Base-by-base conservation (phyloP, 2,888 invertebrate species). In the Hanleya hanleyi region DNA sequence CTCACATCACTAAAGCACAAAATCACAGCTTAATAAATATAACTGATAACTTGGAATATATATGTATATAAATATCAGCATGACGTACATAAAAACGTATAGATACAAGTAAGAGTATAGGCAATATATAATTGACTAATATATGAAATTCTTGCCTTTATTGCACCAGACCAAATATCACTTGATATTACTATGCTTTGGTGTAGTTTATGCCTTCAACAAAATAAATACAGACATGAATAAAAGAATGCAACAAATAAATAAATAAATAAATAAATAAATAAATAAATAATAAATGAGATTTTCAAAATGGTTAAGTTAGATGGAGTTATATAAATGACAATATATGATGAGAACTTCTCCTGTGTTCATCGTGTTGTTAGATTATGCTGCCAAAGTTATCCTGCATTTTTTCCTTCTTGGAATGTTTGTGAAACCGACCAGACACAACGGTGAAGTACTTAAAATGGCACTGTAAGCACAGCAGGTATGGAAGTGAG, bases 281-380 rank as follows among this genome's bases (percentile, higher is more conserved):
- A 57, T 57, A 57, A 57, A 57, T 57, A 29, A 57, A 22, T 29
- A 57, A 57, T 57, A 57, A 57, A 57, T 57, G 22, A 32, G 57
- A 57, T 32, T 57, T 57, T 57, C 26, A 57, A 29, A 15, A 57
- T 57, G 22, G 57, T 22, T 22, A 22, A 26, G 29, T 29, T 57
- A 57, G 29, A 57, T 57, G 18, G 22, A 57, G 26, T 29, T 57
- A 29, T 57, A 15, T 12, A 57, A 29, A 57, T 22, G 57, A 57
- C 57, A 57, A 29, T 41, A 18, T 41, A n/a, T n/a, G n/a, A n/a
- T 15, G 57, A 57, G 57, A 57, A 57, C 57, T 18, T 15, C 57
- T 57, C 57, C 57, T 57, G 12, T 22, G 57, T 57, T 57, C 57
- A 29, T 18, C 57, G 57, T 57, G 57, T 57, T 29, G 57, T 57